Evolutionary conservation across 37 sponge, comb jelly and placozoan species (phyloP).

Genomic region (Halisarca cf. caerulea): DNA sequence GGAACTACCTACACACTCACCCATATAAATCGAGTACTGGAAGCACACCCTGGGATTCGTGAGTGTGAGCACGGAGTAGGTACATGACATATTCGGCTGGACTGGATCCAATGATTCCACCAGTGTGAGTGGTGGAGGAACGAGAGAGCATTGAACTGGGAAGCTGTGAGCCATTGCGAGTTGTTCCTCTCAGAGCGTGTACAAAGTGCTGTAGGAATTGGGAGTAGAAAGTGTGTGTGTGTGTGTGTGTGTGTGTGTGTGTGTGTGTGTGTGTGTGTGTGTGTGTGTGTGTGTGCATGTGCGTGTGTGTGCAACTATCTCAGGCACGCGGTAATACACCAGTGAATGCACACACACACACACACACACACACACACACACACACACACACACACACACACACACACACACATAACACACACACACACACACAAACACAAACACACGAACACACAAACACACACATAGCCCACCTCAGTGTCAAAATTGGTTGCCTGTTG

Average conservation of each 20-base stretch:
- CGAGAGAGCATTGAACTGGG: background rate
- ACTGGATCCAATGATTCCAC: constrained; percentile 67
- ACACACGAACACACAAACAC: too few relatives aligned
- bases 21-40: constrained; percentile 78
- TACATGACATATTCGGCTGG: constrained; percentile 74
- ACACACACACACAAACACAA: too few relatives aligned
- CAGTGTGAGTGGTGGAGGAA: background rate
- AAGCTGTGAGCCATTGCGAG: background rate
- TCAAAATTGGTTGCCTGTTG: constrained; percentile 65
- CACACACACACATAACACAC: too few relatives aligned
- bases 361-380: too few relatives aligned
- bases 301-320: too few relatives aligned
- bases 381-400: too few relatives aligned
- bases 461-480: too few relatives aligned
- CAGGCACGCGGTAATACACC: too few relatives aligned
- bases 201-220: constrained; percentile 63
- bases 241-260: background rate
- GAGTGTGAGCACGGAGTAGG: constrained; percentile 42
- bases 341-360: too few relatives aligned
- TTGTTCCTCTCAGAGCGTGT: constrained; percentile 47
- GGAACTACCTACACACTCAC: constrained; percentile 39
- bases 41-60: constrained; percentile 42
- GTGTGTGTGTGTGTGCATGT: background rate
- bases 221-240: background rate
- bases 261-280: background rate